Percentiles rank a stretch among this genome's conserved stretches.
Conservation (phyloP, 2,888 invertebrate genomes). For the Calameuta idolon region DNA sequence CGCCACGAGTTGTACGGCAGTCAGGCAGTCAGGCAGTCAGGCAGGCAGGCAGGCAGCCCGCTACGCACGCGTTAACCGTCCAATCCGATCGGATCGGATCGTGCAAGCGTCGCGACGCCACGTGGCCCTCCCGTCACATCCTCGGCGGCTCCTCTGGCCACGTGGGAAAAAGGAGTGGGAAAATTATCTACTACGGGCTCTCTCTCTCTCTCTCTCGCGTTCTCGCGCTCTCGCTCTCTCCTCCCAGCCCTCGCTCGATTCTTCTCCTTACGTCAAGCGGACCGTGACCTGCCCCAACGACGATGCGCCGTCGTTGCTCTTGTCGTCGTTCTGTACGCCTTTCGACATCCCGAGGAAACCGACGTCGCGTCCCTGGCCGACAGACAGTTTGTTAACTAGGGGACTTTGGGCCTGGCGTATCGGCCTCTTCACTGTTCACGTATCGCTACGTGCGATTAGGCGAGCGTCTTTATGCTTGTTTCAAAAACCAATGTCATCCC, state of each 20-base stretch:
- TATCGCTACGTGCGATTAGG: not conserved
- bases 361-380: not conserved
- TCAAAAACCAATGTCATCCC: not conserved
- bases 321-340: not conserved
- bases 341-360: not conserved
- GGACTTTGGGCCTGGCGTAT: not conserved
- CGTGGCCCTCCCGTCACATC: not conserved
- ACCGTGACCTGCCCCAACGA: slow-evolving; percentile 7
- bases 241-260: not conserved
- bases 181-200: not conserved
- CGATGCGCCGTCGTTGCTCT: not conserved
- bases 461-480: not conserved
- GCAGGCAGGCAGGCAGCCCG: not conserved
- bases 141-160: not conserved
- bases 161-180: slow-evolving; percentile 7
- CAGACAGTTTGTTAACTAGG: not conserved
- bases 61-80: not conserved
- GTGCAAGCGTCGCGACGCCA: not conserved
- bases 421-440: too few relatives aligned
- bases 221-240: too few relatives aligned
- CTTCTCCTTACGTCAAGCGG: slow-evolving; percentile 6
- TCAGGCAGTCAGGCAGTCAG: not conserved
- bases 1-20: not conserved
- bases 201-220: too few relatives aligned
- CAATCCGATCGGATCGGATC: not conserved